These are phyloP conservation scores for Ichneumoninae sp. DNA, from an alignment of 2,888 invertebrate species.

Conservation along the genomic window DNA sequence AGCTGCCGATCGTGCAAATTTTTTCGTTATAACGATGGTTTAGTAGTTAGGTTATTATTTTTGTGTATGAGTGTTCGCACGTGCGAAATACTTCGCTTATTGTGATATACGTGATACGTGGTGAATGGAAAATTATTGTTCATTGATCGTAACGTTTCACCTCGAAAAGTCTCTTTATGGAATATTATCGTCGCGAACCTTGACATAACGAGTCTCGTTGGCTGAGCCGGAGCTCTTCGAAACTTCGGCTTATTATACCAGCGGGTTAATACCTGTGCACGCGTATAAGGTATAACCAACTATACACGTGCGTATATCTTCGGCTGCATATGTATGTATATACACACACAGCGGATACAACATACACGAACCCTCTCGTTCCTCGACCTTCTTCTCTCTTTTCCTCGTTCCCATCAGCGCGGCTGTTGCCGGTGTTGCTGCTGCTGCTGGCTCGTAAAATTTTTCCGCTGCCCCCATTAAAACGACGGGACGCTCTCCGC, in stretches of 20 bases:
- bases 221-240: slow-evolving; percentile 46
- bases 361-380: slow-evolving; percentile 35
- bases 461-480: slow-evolving; percentile 60
- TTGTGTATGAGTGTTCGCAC: slow-evolving; percentile 16
- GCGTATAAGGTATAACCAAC: slow-evolving; percentile 22
- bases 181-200: slow-evolving; percentile 59
- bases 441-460: slow-evolving; percentile 62
- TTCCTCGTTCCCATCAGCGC: slow-evolving; percentile 52
- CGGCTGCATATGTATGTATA: background rate
- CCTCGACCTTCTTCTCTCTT: slow-evolving; percentile 54
- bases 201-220: slow-evolving; percentile 57
- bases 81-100: slow-evolving; percentile 6
- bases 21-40: background rate
- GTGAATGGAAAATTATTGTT: slow-evolving; percentile 56
- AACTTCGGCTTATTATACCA: slow-evolving; percentile 56
- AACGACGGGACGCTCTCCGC: slow-evolving; percentile 58
- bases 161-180: slow-evolving; percentile 60
- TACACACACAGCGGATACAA: slow-evolving; percentile 2
- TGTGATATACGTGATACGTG: slow-evolving; percentile 16
- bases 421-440: slow-evolving; percentile 6
- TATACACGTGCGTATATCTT: slow-evolving; percentile 12
- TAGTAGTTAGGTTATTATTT: background rate
- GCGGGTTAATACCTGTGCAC: slow-evolving; percentile 53
- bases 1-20: background rate
- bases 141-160: slow-evolving; percentile 62